A percentile compares a stretch with the other conserved stretches of the same genome.
These are phyloP conservation scores for Muricea muricata DNA, from an alignment of 92 coral and sea anemone species.

Conservation along the genomic window DNA sequence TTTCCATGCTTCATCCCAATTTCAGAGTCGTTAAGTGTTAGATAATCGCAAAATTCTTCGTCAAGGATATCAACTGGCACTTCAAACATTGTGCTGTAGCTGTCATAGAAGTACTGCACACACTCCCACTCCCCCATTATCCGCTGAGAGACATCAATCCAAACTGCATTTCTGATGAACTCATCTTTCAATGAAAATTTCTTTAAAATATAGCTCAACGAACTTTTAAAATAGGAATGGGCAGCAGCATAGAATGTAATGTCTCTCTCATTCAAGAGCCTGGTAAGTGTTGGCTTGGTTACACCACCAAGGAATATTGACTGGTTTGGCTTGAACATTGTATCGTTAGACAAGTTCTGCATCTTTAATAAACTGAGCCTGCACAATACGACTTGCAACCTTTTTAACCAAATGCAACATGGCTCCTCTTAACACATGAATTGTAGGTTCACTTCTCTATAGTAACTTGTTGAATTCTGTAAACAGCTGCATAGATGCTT, in stretches of 20 bases:
- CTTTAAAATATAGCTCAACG: constrained; percentile 45
- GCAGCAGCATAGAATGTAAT: constrained; percentile 48
- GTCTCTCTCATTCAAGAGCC: constrained; percentile 21
- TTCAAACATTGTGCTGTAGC: background rate
- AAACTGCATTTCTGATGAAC: constrained; percentile 23
- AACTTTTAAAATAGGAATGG: constrained; percentile 45
- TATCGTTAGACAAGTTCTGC: background rate
- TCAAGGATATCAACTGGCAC: constrained; percentile 8
- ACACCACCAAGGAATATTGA: constrained; percentile 19
- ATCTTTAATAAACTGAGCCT: background rate
- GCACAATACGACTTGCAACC: background rate
- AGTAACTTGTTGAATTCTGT: constrained; percentile 13
- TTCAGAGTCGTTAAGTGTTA: constrained; percentile 7
- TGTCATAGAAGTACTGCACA: constrained; percentile 30
- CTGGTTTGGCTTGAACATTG: background rate
- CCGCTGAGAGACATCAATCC: constrained; percentile 17
- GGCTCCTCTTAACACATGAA: constrained; percentile 12
- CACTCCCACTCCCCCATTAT: constrained; percentile 19
- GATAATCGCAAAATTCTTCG: constrained; percentile 15
- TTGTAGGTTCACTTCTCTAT: constrained; percentile 10
- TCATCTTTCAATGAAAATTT: constrained; percentile 57
- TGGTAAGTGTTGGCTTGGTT: constrained; percentile 37
- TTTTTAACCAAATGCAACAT: constrained; percentile 22
- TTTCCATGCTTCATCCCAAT: constrained; percentile 38
- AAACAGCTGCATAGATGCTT: constrained; percentile 24